Base-by-base conservation (phyloP, 2,888 invertebrate species). In the Ophion ellenae region DNA sequence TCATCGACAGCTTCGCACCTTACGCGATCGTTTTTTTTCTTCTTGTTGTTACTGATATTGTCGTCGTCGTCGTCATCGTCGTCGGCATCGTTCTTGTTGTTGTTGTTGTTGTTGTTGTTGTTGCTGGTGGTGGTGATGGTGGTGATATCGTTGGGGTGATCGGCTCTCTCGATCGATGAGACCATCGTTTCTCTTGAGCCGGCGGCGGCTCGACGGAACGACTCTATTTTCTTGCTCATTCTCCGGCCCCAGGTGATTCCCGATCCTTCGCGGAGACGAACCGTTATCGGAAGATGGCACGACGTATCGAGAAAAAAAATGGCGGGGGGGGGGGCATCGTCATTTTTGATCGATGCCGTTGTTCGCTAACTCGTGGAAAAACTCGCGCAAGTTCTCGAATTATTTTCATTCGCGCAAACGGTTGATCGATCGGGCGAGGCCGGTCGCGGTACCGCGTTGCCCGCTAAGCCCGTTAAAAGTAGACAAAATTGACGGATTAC, bases 141-240 rank as follows among this genome's bases (percentile, higher is more conserved):
- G 75, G 89, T 91, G 88, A 87, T 91, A 78, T 87, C 84, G 24
- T 85, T 79, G 77, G 84, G 87, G 85, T 88, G 89, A 87, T 90
- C 93, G 40, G 93, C 89, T 36, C 95, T 91, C 75, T 95, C 94
- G 64, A 90, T 94, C 87, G 89, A 92, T 79, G 92, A 89, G 84
- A 89, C 93, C 79, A 95, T 92, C 53, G 94, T 93, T 92, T 96
- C 96, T 93, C 96, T 96, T 90, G 95, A 94, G 79, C 97, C 96
- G 78, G 95, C 96, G 78, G 95, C 96, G 79, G 95, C 94, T 89
- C 96, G 96, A 89, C 97, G 96, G 85, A 97, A 95, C 91, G 97
- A 95, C 91, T 97, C 97, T 91, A 97, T 94, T 93, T 97, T 97
- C 90, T 96, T 96, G 88, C 97, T 97, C 97, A 97, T 97, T 88